Evolutionary conservation across 2,888 invertebrate species (phyloP).

Genomic region (Dexiosoma caninum): DNA sequence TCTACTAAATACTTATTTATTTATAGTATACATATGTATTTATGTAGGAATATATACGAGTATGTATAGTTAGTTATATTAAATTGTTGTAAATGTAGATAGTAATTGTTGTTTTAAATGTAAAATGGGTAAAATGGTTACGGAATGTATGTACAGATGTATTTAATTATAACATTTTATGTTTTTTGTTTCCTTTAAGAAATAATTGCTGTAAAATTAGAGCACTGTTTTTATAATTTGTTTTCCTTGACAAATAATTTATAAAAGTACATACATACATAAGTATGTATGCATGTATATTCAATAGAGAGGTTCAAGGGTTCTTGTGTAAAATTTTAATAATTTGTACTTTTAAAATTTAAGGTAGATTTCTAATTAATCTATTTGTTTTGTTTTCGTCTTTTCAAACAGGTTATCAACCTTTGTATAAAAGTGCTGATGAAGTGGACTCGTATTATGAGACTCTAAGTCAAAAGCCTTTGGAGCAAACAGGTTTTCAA

Average conservation of each 20-base stretch:
- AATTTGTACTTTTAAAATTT: not conserved
- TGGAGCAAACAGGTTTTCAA: slow-evolving; percentile 68
- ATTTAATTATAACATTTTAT: slow-evolving; percentile 11
- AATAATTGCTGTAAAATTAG: slow-evolving; percentile 18
- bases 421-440: slow-evolving; percentile 79
- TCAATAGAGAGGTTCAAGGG: slow-evolving; percentile 2
- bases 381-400: not conserved
- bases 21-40: too few relatives aligned
- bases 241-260: not conserved
- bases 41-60: not conserved
- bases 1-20: slow-evolving; percentile 27
- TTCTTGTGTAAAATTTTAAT: slow-evolving; percentile 10
- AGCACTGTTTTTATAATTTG: slow-evolving; percentile 8
- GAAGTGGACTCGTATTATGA: slow-evolving; percentile 60
- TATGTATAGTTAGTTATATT: too few relatives aligned
- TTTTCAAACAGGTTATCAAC: slow-evolving; percentile 81
- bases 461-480: slow-evolving; percentile 66
- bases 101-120: slow-evolving; percentile 24
- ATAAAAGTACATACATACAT: too few relatives aligned
- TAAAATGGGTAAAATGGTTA: slow-evolving; percentile 34
- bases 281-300: too few relatives aligned
- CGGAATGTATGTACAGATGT: slow-evolving; percentile 31
- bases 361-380: not conserved
- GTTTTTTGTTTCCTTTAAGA: not conserved
- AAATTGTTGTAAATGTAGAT: slow-evolving; percentile 12